These are phyloP conservation scores for Trichonephila clavata DNA, from an alignment of 1,140 invertebrate genomes.

Conservation along the genomic window DNA sequence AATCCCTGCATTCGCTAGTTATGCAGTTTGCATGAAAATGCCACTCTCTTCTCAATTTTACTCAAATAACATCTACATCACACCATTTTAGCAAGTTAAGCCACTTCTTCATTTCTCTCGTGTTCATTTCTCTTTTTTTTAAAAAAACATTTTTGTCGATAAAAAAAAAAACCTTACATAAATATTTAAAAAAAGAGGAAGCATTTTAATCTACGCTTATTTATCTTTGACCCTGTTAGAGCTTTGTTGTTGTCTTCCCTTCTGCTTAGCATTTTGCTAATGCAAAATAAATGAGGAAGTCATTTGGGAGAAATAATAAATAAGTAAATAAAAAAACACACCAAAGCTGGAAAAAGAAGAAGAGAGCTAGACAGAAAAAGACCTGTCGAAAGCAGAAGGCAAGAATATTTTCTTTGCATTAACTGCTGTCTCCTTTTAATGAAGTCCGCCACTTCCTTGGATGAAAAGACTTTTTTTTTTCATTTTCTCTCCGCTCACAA, in stretches of 20 bases:
- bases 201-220: conserved; percentile 31
- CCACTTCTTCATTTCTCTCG: not conserved
- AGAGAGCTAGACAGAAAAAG: conserved; percentile 30
- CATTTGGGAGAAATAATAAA: conserved; percentile 35
- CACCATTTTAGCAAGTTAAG: not conserved
- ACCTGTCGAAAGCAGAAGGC: conserved; percentile 33
- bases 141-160: not conserved
- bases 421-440: conserved; percentile 35
- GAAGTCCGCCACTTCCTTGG: not conserved
- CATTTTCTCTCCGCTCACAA: not conserved
- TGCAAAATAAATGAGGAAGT: conserved; percentile 41
- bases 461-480: conserved; percentile 19
- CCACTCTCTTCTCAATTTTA: not conserved
- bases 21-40: not conserved
- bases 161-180: not conserved
- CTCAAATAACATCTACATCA: not conserved
- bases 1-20: not conserved
- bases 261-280: conserved; percentile 27
- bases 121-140: not conserved
- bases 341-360: not conserved
- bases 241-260: not conserved
- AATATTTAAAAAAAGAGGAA: not conserved
- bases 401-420: conserved; percentile 41
- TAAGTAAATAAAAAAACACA: not conserved
- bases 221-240: conserved; percentile 35